Evolutionary conservation across 2,888 invertebrate species (phyloP), one percentile per base, ranked within the genome.

Genomic region (Aspidiotus rigidus): DNA sequence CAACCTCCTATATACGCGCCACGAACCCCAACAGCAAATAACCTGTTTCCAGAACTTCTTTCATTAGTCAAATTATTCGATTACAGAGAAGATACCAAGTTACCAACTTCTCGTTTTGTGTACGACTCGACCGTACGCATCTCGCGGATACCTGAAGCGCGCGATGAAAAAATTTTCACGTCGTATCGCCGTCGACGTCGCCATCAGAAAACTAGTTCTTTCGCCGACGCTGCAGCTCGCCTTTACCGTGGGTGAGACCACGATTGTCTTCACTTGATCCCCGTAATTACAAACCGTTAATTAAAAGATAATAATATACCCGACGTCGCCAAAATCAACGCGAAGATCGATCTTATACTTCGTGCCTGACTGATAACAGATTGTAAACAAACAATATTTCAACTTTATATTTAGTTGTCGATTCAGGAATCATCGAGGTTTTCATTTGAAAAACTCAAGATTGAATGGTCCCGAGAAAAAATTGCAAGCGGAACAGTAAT

Each of bases 21-120:
- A 66, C 57, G 59, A 66, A 57, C 66, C 66, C 66, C 66, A 53
- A 66, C 66, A 66, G 66, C 66, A 57, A 57, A 66, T 66, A 66
- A 66, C 66, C 66, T 66, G 66, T 66, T 66, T 66, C 66, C 44
- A 66, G 57, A 66, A 66, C 66, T 66, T 59, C 66, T 66, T 66
- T 66, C 66, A 66, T 66, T 66, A 66, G 66, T 66, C 66, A 66
- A 66, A 66, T 66, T 66, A 66, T 66, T 66, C 49, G 59, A 66
- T 66, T 66, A 42, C 57, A 64, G 44, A 57, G 49, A 66, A 16
- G 59, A 59, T 49, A 49, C 49, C n/a, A 28, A 28, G 28, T 28
- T 28, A 28, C 28, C 28, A 28, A 13, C 49, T 49, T 49, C 49
- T 49, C n/a, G 49, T 49, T 49, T n/a, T 49, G 49, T 49, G 10